phyloP scores from a whole-genome alignment of 2,888 invertebrate genomes.

The Sinodicranocentrus sp. region DNA sequence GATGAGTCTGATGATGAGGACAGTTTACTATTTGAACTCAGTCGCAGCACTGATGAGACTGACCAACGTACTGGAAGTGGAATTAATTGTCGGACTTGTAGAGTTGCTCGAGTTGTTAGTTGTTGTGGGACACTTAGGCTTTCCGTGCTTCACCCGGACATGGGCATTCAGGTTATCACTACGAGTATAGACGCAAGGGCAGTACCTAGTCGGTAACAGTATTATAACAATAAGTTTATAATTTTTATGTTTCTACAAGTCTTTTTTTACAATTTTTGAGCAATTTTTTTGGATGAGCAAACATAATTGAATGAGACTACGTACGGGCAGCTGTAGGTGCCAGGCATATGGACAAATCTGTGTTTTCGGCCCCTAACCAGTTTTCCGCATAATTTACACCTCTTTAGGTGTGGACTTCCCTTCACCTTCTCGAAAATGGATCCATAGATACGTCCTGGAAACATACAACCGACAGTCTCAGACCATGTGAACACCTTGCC shows the following conservation, averaged over 20 bases:
- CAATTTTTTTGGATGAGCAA: slow-evolving; percentile 15
- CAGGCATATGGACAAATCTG: slow-evolving; percentile 76
- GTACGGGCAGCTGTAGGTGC: slow-evolving; percentile 70
- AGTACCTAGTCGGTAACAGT: slow-evolving; percentile 43
- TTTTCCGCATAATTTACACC: slow-evolving; percentile 77
- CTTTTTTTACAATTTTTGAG: slow-evolving; percentile 16
- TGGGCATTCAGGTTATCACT: slow-evolving; percentile 76
- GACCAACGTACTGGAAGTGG: slow-evolving; percentile 75
- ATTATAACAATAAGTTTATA: slow-evolving; percentile 23
- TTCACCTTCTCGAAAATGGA: slow-evolving; percentile 77
- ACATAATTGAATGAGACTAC: slow-evolving; percentile 33
- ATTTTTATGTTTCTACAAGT: slow-evolving; percentile 21
- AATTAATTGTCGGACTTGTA: slow-evolving; percentile 74
- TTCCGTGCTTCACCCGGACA: slow-evolving; percentile 76
- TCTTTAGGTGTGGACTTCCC: slow-evolving; percentile 76
- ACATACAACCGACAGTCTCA: slow-evolving; percentile 67
- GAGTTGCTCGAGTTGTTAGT: slow-evolving; percentile 74
- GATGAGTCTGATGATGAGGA: slow-evolving; percentile 27
- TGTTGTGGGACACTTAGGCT: slow-evolving; percentile 73
- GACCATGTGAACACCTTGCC: slow-evolving; percentile 56
- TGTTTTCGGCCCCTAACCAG: slow-evolving; percentile 76
- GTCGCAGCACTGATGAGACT: slow-evolving; percentile 74
- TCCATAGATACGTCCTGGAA: slow-evolving; percentile 76
- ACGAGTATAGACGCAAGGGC: slow-evolving; percentile 74
- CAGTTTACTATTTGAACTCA: slow-evolving; percentile 66